A percentile compares a stretch with the other conserved stretches of the same genome.
phyloP scores from a whole-genome alignment of 2,888 invertebrate genomes.

The Sphaerophoria taeniata region DNA sequence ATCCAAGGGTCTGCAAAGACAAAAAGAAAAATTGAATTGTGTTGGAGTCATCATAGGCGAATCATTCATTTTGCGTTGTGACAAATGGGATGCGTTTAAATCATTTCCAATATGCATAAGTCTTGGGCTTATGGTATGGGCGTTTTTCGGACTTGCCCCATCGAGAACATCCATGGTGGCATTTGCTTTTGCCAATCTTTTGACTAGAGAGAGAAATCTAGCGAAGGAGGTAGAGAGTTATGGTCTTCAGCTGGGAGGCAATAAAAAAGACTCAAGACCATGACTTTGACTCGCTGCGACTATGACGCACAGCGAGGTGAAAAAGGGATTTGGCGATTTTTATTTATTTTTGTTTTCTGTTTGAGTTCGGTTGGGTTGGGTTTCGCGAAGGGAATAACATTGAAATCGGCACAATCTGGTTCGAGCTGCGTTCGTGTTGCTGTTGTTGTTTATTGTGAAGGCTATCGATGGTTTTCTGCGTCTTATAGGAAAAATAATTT shows the following conservation, averaged over 20 bases:
- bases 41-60: slow-evolving; percentile 28
- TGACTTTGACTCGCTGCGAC: neutral
- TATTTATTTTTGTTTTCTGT: neutral
- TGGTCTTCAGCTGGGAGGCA: slow-evolving; percentile 61
- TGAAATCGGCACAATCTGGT: neutral
- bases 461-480: slow-evolving; percentile 29
- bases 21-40: slow-evolving; percentile 4
- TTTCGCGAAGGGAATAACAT: neutral
- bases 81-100: slow-evolving; percentile 73
- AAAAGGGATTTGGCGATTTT: neutral
- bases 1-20: slow-evolving; percentile 89
- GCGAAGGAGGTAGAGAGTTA: slow-evolving; percentile 43
- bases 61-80: slow-evolving; percentile 66
- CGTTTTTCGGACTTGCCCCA: slow-evolving; percentile 50
- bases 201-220: neutral
- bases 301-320: slow-evolving; percentile 1
- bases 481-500: slow-evolving; percentile 40
- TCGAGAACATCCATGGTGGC: slow-evolving; percentile 53
- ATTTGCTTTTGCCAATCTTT: neutral
- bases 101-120: slow-evolving; percentile 73
- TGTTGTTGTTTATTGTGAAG: slow-evolving; percentile 32
- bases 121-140: slow-evolving; percentile 56
- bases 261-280: slow-evolving; percentile 16
- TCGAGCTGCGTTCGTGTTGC: neutral
- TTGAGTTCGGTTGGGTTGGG: neutral